These are phyloP conservation scores for Zaprionus capensis DNA, from an alignment of 1,140 invertebrate genomes.

Conservation along the genomic window DNA sequence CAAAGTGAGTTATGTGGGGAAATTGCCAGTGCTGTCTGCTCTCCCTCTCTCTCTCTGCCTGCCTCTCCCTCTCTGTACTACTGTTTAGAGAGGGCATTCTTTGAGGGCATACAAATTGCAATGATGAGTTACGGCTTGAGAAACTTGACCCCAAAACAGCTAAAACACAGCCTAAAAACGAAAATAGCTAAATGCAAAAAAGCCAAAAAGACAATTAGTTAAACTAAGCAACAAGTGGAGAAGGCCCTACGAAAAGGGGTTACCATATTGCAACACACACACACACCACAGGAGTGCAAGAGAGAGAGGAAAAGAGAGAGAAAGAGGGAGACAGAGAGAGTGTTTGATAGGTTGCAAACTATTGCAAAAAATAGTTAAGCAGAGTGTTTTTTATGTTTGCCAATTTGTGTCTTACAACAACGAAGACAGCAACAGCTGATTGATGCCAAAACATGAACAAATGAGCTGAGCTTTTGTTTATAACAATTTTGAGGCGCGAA, in stretches of 20 bases:
- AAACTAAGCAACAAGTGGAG: not conserved
- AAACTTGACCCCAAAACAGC: not conserved
- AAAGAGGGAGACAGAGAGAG: not conserved
- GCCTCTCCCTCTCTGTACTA: too few species aligned
- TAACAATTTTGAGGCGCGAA: constrained; percentile 7
- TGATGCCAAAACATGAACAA: constrained; percentile 16
- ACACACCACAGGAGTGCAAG: not conserved
- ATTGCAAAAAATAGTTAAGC: not conserved
- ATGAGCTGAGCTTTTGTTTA: constrained; percentile 10
- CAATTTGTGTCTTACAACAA: not conserved
- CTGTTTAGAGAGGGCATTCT: too few species aligned
- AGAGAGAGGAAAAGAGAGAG: not conserved
- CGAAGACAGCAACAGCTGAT: constrained; percentile 19
- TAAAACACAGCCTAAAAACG: constrained; percentile 4
- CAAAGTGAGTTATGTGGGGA: constrained; percentile 31
- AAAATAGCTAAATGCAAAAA: not conserved
- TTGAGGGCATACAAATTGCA: not conserved
- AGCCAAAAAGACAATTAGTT: constrained; percentile 12
- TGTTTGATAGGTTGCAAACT: not conserved
- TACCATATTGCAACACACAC: not conserved
- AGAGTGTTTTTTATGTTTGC: not conserved
- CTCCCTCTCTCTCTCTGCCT: not conserved
- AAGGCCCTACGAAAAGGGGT: not conserved
- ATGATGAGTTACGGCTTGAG: not conserved
- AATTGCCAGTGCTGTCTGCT: not conserved